Percentiles rank a stretch among this genome's conserved stretches.
Conservation (phyloP, 2,113 vertebrate species). For the Mormyrus iriodes region DNA sequence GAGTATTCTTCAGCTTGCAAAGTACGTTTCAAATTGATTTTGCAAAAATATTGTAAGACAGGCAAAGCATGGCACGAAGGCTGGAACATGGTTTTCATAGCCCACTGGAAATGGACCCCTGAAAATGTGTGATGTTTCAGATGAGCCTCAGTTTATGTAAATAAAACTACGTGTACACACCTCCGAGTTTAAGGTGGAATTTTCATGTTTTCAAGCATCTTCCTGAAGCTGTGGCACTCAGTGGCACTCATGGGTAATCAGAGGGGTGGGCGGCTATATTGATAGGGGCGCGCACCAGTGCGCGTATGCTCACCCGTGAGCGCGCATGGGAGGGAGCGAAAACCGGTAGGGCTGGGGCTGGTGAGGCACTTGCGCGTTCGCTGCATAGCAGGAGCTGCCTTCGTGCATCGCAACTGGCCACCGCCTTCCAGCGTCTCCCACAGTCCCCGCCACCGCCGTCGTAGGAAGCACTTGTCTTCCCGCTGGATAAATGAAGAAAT, state of each 20-base stretch:
- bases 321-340: background rate
- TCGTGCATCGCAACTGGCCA: slow-evolving; percentile 49
- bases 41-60: background rate
- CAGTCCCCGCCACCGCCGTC: background rate
- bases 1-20: background rate
- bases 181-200: background rate
- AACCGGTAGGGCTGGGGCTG: background rate
- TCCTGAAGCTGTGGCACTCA: background rate
- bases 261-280: background rate
- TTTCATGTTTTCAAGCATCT: background rate
- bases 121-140: background rate
- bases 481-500: slow-evolving; percentile 51
- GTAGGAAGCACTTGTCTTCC: slow-evolving; percentile 42
- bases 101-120: background rate
- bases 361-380: slow-evolving; percentile 28
- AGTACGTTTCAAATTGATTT: background rate
- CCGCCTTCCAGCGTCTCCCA: slow-evolving; percentile 52
- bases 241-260: background rate
- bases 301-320: background rate
- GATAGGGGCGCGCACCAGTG: background rate
- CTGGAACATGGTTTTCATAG: no score
- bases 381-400: slow-evolving; percentile 43
- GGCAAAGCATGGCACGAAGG: background rate
- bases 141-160: background rate
- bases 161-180: background rate